A percentile compares a stretch with the other conserved stretches of the same genome.
Evolutionary conservation across 1,140 invertebrate species (phyloP).

Genomic region (Anagrus nilaparvatae): DNA sequence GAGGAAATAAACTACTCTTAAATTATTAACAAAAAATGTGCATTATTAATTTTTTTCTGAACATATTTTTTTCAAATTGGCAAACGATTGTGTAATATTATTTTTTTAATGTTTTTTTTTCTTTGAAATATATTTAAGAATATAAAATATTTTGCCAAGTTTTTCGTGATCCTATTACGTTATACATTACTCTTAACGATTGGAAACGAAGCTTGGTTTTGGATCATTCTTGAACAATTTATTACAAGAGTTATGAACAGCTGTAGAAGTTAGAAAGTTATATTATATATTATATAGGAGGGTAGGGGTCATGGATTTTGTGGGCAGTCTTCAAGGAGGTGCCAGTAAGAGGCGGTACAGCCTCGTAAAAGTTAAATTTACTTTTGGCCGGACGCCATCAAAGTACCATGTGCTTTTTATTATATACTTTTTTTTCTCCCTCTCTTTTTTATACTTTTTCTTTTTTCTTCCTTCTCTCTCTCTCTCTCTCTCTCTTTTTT

Average conservation of each 20-base stretch:
- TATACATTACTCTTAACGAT: too few relatives aligned
- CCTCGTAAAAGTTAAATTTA: slow-evolving; percentile 46
- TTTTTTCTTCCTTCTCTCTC: slow-evolving; percentile 3
- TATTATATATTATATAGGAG: not conserved
- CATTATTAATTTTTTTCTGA: too few relatives aligned
- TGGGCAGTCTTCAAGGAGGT: slow-evolving; percentile 41
- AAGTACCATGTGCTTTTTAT: slow-evolving; percentile 32
- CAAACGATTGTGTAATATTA: too few relatives aligned
- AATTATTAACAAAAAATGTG: too few relatives aligned
- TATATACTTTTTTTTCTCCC: slow-evolving; percentile 2
- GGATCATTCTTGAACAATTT: slow-evolving; percentile 36
- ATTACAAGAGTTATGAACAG: slow-evolving; percentile 41
- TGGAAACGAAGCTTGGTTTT: slow-evolving; percentile 21
- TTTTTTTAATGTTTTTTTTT: too few relatives aligned
- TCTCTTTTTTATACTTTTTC: not conserved
- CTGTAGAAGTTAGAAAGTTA: slow-evolving; percentile 21
- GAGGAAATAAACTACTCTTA: too few relatives aligned
- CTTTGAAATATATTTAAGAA: too few relatives aligned
- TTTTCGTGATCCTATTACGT: too few relatives aligned
- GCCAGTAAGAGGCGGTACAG: slow-evolving; percentile 45
- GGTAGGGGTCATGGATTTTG: slow-evolving; percentile 18
- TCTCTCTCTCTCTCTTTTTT: not conserved
- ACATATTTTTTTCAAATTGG: too few relatives aligned
- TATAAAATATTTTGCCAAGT: too few relatives aligned
- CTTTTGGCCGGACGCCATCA: slow-evolving; percentile 42